These are phyloP conservation scores for Musca domestica DNA, from an alignment of 1,140 invertebrate species.

Conservation along the genomic window DNA sequence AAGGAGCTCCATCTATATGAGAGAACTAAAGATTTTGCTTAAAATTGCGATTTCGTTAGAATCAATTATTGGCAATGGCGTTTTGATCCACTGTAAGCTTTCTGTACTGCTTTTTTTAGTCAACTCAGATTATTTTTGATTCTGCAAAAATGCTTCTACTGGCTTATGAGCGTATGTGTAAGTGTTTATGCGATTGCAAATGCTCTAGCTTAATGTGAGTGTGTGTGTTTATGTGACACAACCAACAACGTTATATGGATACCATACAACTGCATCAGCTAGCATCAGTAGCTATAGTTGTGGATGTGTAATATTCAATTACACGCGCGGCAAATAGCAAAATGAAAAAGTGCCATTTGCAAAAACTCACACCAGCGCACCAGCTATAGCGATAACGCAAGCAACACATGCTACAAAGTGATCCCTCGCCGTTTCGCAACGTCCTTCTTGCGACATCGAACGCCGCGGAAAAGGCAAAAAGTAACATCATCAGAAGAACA, in stretches of 20 bases:
- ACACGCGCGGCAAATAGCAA: constrained; percentile 8
- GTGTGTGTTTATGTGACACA: background rate
- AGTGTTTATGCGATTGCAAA: no score
- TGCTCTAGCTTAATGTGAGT: background rate
- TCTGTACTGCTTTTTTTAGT: no score
- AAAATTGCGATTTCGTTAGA: no score
- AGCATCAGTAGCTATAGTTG: no score
- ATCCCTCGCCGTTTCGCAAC: background rate
- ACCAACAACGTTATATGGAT: background rate
- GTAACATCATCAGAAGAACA: background rate
- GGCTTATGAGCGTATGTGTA: no score
- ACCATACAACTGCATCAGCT: background rate
- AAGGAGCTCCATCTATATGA: no score
- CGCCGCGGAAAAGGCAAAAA: background rate
- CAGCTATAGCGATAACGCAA: constrained; percentile 4
- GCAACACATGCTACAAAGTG: constrained; percentile 15
- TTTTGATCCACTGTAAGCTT: no score
- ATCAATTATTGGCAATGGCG: no score
- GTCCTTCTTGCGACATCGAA: background rate
- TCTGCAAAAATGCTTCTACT: no score
- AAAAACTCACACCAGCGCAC: background rate
- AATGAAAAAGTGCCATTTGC: constrained; percentile 15
- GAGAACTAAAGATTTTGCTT: no score
- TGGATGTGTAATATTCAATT: constrained; percentile 15
- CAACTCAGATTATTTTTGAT: no score